Evolutionary conservation across 1,140 invertebrate genomes (phyloP).

Genomic region (Subanguina moxae): DNA sequence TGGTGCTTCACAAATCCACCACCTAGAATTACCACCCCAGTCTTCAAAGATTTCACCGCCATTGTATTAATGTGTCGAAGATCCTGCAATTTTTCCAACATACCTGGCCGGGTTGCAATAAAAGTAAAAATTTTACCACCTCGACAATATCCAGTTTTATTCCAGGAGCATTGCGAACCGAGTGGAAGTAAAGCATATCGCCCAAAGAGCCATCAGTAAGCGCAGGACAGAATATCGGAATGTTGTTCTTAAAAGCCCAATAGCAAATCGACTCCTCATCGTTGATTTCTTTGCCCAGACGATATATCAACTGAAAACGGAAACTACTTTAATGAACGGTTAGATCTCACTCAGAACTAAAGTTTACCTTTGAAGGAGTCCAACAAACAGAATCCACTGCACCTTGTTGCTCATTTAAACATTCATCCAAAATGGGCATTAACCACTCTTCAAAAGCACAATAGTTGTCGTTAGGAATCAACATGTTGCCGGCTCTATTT

Average conservation of each 20-base stretch:
- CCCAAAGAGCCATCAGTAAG: slow-evolving; percentile 95
- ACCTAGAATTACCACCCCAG: slow-evolving; percentile 94
- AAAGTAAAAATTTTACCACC: slow-evolving; percentile 62
- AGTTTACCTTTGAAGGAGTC: slow-evolving; percentile 69
- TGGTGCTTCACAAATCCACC: slow-evolving; percentile 98
- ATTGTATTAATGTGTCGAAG: slow-evolving; percentile 83
- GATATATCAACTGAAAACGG: slow-evolving; percentile 69
- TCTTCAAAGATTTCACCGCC: slow-evolving; percentile 84
- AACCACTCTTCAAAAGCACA: slow-evolving; percentile 97
- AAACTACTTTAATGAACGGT: background rate
- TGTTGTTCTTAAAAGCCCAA: slow-evolving; percentile 94
- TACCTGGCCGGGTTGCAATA: background rate
- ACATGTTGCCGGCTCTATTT: slow-evolving; percentile 92
- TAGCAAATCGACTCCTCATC: slow-evolving; percentile 89
- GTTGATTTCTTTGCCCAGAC: slow-evolving; percentile 83
- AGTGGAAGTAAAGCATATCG: slow-evolving; percentile 99
- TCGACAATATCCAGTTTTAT: slow-evolving; percentile 87
- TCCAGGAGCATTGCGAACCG: slow-evolving; percentile 82
- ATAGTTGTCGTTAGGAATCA: slow-evolving; percentile 98
- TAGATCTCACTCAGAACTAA: background rate
- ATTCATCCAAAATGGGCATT: slow-evolving; percentile 83
- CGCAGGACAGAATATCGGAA: slow-evolving; percentile 95
- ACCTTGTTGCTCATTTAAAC: slow-evolving; percentile 77
- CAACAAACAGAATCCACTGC: slow-evolving; percentile 66
- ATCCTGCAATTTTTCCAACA: slow-evolving; percentile 65